Evolutionary conservation across 2,888 invertebrate species (phyloP).

Genomic region (Cheilosia vulpina): DNA sequence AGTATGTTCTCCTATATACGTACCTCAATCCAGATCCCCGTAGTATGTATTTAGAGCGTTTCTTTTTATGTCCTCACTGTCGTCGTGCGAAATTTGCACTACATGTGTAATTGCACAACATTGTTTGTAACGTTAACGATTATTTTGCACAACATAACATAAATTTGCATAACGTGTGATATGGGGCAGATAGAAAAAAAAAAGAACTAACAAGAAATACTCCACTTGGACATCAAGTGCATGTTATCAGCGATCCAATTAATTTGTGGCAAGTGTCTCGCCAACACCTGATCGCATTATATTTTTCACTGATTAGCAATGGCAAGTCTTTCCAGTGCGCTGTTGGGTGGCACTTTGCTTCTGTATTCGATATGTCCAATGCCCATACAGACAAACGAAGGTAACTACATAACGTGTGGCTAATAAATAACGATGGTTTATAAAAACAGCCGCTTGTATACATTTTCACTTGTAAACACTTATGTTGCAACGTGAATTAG

Average conservation of each 20-base stretch:
- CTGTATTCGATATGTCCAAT: constrained; percentile 56
- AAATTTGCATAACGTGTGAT: constrained; percentile 64
- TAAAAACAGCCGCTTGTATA: constrained; percentile 21
- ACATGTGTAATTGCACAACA: constrained; percentile 66
- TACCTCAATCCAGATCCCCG: background rate
- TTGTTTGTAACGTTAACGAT: constrained; percentile 38
- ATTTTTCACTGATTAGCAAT: constrained; percentile 43
- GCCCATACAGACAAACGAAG: constrained; percentile 17
- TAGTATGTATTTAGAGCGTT: constrained; percentile 2
- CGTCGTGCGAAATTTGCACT: constrained; percentile 58
- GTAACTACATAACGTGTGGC: constrained; percentile 10
- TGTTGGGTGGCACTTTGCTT: constrained; percentile 59
- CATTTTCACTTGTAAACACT: constrained; percentile 7
- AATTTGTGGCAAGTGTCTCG: constrained; percentile 75
- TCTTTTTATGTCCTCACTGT: constrained; percentile 54
- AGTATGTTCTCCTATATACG: background rate
- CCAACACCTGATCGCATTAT: constrained; percentile 71
- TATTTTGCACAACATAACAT: constrained; percentile 46
- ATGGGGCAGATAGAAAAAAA: constrained; percentile 30
- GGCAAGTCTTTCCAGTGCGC: constrained; percentile 3
- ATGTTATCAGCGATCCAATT: constrained; percentile 72
- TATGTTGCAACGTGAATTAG: constrained; percentile 7
- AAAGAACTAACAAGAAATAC: constrained; percentile 33
- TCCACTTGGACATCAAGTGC: constrained; percentile 60
- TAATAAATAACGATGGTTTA: constrained; percentile 20